Evolutionary conservation across 2,888 invertebrate genomes (phyloP), one percentile per base, ranked within the genome.

Genomic region (Heliothis peltigera): DNA sequence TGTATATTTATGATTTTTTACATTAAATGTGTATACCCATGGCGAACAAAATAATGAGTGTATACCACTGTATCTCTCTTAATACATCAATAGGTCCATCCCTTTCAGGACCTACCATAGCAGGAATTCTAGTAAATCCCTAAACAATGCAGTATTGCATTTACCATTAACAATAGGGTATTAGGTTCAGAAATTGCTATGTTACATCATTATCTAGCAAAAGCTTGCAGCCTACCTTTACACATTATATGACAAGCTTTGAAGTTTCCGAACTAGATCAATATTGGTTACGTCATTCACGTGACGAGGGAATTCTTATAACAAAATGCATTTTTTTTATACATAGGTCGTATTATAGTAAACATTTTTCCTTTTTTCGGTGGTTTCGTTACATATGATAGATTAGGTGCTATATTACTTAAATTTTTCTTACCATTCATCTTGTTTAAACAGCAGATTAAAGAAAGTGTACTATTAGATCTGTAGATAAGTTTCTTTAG

Each of bases 151-250:
- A 18, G 21, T 49, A 61, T 64, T 72, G 55, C 46, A 59, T 58
- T 32, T 64, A 55, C 52, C 54, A 52, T 56, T 48, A 28, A 75
- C 77, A 77, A 67, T 64, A 58, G 63, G 21, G 67, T 59, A 70
- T 75, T 63, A 64, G 35, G 64, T 56, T 64, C 25, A 12, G 57
- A 72, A 44, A 51, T 69, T 64, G 64, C 32, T 10, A 32, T 10
- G 32, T 56, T 56, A 53, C 56, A 56, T 18, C 44, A 63, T 21
- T 46, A 53, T 10, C 22, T 32, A 54, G 8, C 22, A n/a, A 43
- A 12, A 32, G n/a, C 42, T 47, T 17, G 18, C 17, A 43, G 54
- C 18, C 17, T 54, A 42, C 53, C 22, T 28, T 1, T 17, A 39
- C n/a, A n/a, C 39, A 46, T 15, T 12, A 21, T 42, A 8, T 32